These are phyloP conservation scores for Varanus komodoensis DNA, from an alignment of 2,113 vertebrate genomes.

Conservation along the genomic window DNA sequence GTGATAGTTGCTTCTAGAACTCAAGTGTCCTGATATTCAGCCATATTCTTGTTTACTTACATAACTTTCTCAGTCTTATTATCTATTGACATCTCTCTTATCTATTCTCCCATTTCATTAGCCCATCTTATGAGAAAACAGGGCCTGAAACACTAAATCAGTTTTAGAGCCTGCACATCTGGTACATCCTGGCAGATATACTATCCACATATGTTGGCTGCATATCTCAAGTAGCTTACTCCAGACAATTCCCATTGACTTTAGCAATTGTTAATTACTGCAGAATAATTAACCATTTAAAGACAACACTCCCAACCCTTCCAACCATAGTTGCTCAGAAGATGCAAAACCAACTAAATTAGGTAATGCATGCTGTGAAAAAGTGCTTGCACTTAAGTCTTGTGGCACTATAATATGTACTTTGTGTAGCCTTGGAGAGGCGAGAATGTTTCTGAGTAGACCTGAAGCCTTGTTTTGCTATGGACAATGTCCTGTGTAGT, in stretches of 20 bases:
- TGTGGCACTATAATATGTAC: too few species aligned
- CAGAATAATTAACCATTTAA: not conserved
- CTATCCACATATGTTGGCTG: not conserved
- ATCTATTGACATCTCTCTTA: conserved; percentile 70
- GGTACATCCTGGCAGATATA: conserved; percentile 56
- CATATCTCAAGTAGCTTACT: not conserved
- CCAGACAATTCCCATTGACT: not conserved
- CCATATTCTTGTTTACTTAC: not conserved
- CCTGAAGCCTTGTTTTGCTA: too few species aligned
- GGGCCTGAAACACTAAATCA: conserved; percentile 58
- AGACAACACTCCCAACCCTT: not conserved
- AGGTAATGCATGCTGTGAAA: not conserved
- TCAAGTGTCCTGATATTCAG: not conserved
- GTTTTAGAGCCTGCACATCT: conserved; percentile 66
- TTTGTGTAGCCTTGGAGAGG: too few species aligned
- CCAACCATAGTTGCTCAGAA: not conserved
- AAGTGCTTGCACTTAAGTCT: too few species aligned
- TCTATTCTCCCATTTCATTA: conserved; percentile 70
- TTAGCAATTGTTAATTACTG: not conserved
- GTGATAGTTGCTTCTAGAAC: not conserved
- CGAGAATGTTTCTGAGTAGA: too few species aligned
- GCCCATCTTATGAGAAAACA: conserved; percentile 55
- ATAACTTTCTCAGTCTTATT: not conserved
- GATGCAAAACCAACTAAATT: not conserved
- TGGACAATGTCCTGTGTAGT: too few species aligned